Percentiles rank a stretch among this genome's conserved stretches.
Conservation (phyloP, 2,113 vertebrate species). For the Petromus typicus region DNA sequence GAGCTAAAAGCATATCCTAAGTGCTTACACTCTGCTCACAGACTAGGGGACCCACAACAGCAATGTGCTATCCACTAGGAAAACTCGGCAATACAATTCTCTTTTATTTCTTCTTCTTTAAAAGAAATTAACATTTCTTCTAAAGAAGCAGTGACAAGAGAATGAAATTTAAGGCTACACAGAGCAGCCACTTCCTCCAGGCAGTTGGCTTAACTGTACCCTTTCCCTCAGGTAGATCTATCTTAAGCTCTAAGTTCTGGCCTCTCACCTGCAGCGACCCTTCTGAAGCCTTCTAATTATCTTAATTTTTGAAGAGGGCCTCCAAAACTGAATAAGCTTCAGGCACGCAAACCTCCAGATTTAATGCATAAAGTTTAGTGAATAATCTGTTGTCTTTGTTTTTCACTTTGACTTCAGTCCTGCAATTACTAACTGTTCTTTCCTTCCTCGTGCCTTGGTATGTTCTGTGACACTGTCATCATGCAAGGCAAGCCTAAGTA, state of each 20-base stretch:
- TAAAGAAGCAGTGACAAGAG: constrained; percentile 1
- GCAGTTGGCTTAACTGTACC: neutral
- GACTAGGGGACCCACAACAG: neutral
- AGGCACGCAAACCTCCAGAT: neutral
- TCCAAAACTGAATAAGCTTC: neutral
- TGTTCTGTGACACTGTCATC: neutral
- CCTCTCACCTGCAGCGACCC: neutral
- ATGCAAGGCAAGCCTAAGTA: neutral
- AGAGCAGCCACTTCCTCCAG: neutral
- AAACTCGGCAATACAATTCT: neutral
- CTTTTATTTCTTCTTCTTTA: constrained; percentile 9
- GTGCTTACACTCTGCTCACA: neutral
- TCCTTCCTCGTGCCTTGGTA: neutral
- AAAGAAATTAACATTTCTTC: neutral
- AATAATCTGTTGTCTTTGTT: neutral
- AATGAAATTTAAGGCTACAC: neutral
- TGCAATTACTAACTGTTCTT: neutral
- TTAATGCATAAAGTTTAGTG: neutral
- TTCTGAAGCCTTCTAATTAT: neutral
- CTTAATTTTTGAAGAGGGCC: neutral
- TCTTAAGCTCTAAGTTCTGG: neutral
- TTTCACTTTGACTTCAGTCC: neutral
- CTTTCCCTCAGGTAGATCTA: neutral
- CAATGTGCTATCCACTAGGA: neutral
- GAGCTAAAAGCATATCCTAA: neutral